Evolutionary conservation across 1,140 invertebrate genomes (phyloP), one percentile per base, ranked within the genome.

Genomic region (Calephelis virginiensis): DNA sequence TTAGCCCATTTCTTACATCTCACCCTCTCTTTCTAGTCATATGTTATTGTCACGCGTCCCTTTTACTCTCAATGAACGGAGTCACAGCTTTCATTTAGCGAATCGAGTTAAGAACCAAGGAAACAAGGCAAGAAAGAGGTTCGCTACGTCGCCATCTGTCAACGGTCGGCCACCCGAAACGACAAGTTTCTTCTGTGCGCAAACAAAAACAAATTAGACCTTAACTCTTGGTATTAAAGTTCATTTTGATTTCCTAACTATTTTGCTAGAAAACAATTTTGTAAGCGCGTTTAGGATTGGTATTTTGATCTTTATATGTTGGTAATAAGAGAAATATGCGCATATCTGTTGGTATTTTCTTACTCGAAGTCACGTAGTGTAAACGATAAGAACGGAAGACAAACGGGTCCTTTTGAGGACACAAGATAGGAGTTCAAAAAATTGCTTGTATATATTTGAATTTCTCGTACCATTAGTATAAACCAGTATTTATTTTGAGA

Each of bases 121-220:
- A 82, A 80, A 84, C 82, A 82, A 76, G 71, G 76, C 80, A 80
- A 84, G 80, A 81, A 84, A 80, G 79, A 80, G 70, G 78, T 78
- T 76, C 77, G 66, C 72, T 70, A 67, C 78, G 82, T 81, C 76
- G 77, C 77, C 80, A 84, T 82, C 78, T 81, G 79, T 84, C 80
- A 81, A 77, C 80, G 70, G 75, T 74, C 73, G 72, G 70, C 78
- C 73, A 80, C 71, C 67, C 49, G 48, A 68, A 66, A 64, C 38
- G 56, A 38, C 63, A 63, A 70, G 64, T 40, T 48, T 67, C 10
- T 61, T 63, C 14, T n/a, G 0, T 5, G 8, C 12, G 12, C 11
- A 1, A 0, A 13, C 37, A 59, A 38, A 28, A 8, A 12, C n/a
- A 28, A 13, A 38, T 59, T 13, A 59, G n/a, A 59, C 37, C 56